A percentile compares a stretch with the other conserved stretches of the same genome.
These are phyloP conservation scores for Pollimyrus isidori DNA, from an alignment of 2,113 vertebrate genomes.

Conservation along the genomic window DNA sequence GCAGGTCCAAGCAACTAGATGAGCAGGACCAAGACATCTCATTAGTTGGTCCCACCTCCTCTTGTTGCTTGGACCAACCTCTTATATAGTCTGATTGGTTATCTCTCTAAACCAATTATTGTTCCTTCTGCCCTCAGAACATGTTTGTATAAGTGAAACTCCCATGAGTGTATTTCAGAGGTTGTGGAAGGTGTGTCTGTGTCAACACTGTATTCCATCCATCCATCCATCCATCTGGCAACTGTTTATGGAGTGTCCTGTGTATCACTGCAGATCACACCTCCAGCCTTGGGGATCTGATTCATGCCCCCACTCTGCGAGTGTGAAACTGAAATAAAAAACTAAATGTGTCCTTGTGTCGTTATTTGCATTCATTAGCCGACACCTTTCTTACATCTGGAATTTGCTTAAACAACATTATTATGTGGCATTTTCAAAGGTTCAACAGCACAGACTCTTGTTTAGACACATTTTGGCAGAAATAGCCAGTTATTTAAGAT, in stretches of 20 bases:
- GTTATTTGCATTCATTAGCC: not conserved
- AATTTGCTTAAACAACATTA: constrained; percentile 2
- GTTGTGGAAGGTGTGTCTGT: not conserved
- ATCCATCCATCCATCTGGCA: not conserved
- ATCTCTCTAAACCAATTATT: no score
- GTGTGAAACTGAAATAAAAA: not conserved
- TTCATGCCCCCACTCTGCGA: not conserved
- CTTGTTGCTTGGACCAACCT: no score
- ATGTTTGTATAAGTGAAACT: no score
- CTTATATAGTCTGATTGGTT: no score
- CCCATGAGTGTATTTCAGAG: not conserved
- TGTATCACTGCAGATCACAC: not conserved
- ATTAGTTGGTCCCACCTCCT: no score
- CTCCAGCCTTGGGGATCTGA: not conserved
- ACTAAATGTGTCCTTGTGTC: not conserved
- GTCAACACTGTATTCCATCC: not conserved
- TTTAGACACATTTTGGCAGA: not conserved
- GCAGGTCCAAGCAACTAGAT: no score
- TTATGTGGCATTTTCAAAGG: not conserved
- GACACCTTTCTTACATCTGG: not conserved
- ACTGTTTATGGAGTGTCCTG: not conserved
- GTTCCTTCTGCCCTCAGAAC: no score
- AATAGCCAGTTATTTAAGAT: not conserved
- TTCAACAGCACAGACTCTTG: not conserved
- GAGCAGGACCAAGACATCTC: no score